A percentile compares a stretch with the other conserved stretches of the same genome.
These are phyloP conservation scores for Leptinotarsa peninsularis DNA, from an alignment of 2,888 invertebrate genomes.

Conservation along the genomic window DNA sequence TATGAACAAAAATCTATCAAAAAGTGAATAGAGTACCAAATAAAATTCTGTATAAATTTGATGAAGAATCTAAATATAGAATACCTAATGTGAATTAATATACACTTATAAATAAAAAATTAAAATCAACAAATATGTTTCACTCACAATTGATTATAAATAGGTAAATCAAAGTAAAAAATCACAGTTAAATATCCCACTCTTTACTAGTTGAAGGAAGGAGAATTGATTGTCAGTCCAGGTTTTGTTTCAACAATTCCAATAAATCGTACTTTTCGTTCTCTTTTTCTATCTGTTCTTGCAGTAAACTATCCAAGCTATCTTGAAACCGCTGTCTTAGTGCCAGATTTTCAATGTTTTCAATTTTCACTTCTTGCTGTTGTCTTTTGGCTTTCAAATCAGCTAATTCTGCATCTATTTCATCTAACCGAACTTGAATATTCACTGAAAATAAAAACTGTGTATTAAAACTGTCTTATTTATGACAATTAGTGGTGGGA, in stretches of 20 bases:
- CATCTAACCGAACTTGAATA: conserved; percentile 73
- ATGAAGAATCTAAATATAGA: too few relatives aligned
- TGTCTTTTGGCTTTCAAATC: conserved; percentile 80
- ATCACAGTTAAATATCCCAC: neutral
- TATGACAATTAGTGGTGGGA: neutral
- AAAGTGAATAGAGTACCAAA: too few relatives aligned
- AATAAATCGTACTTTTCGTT: conserved; percentile 69
- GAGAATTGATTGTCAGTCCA: conserved; percentile 42
- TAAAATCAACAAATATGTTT: too few relatives aligned
- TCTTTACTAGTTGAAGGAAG: neutral
- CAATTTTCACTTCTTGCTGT: conserved; percentile 85
- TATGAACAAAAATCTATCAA: too few relatives aligned
- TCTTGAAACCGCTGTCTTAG: conserved; percentile 82
- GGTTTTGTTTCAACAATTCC: conserved; percentile 59
- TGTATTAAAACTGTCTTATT: too few relatives aligned
- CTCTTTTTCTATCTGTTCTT: conserved; percentile 84
- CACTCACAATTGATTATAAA: too few relatives aligned
- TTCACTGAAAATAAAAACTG: conserved; percentile 49
- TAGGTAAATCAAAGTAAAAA: too few relatives aligned
- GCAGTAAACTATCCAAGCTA: conserved; percentile 81
- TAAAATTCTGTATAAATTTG: too few relatives aligned
- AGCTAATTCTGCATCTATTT: conserved; percentile 79
- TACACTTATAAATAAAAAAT: too few relatives aligned
- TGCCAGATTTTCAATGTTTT: conserved; percentile 86
- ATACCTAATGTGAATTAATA: too few relatives aligned